These are phyloP conservation scores for Caenorhabditis imperialis DNA, from an alignment of 2,888 invertebrate species.

Conservation along the genomic window DNA sequence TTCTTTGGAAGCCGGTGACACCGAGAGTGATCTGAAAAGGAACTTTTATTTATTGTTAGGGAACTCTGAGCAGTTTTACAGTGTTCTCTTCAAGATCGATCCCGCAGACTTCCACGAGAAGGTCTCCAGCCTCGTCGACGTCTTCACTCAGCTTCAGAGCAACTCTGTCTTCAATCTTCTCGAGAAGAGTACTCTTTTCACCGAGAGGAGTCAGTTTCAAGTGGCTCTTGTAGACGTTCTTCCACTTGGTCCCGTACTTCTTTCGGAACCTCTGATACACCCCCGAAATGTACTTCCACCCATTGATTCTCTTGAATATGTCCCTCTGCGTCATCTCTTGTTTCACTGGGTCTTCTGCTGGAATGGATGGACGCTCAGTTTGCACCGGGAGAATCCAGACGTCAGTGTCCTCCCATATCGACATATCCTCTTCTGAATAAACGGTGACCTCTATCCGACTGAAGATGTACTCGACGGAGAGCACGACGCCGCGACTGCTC, in stretches of 20 bases:
- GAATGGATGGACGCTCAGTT: not conserved
- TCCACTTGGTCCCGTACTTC: constrained; percentile 26
- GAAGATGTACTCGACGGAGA: not conserved
- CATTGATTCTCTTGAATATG: constrained; percentile 17
- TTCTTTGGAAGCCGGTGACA: constrained; percentile 8
- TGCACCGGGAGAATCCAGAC: constrained; percentile 23
- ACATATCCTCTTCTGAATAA: not conserved
- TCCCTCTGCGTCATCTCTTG: constrained; percentile 4
- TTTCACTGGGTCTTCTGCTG: not conserved
- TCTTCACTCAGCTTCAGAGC: constrained; percentile 17
- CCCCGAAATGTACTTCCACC: constrained; percentile 31
- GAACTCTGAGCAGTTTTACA: not conserved
- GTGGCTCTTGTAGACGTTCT: constrained; percentile 26
- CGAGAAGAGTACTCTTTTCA: not conserved
- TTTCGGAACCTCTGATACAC: constrained; percentile 7
- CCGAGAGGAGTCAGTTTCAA: constrained; percentile 24
- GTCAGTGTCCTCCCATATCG: constrained; percentile 48
- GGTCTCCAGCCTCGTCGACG: constrained; percentile 21
- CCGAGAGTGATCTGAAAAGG: constrained; percentile 17
- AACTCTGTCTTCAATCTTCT: not conserved
- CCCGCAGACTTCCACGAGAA: constrained; percentile 23
- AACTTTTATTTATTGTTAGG: too few species aligned
- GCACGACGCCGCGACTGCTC: constrained; percentile 10
- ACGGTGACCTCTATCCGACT: constrained; percentile 17
- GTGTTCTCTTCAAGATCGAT: constrained; percentile 7